A percentile compares a stretch with the other conserved stretches of the same genome.
Evolutionary conservation across 2,113 vertebrate genomes (phyloP).

Genomic region (Diphyllodes magnificus): DNA sequence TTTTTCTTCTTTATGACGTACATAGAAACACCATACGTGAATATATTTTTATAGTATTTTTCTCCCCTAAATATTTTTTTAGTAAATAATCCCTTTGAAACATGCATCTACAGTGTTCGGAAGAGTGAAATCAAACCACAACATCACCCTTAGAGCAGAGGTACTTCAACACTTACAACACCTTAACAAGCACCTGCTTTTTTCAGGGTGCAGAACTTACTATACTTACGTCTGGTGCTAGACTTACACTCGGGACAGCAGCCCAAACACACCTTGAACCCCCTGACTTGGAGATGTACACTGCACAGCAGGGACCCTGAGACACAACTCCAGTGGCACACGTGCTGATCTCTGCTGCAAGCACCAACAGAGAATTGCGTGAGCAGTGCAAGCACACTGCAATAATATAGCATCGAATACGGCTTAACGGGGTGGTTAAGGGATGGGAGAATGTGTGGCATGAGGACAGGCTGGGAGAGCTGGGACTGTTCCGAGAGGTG

Average conservation of each 20-base stretch:
- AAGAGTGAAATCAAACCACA: background rate
- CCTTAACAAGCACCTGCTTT: background rate
- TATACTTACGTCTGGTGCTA: background rate
- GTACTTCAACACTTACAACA: background rate
- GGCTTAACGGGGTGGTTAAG: background rate
- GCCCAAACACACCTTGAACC: background rate
- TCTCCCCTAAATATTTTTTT: background rate
- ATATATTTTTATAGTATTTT: background rate
- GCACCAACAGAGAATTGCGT: background rate
- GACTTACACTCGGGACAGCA: background rate
- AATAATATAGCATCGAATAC: rapidly evolving
- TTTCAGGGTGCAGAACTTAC: background rate
- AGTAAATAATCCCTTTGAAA: background rate
- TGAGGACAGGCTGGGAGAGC: background rate
- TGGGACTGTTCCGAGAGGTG: background rate
- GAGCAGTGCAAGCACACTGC: background rate
- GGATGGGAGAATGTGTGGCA: background rate
- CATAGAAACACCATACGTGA: background rate
- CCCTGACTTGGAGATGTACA: background rate
- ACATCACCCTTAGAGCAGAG: background rate
- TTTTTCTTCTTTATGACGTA: background rate
- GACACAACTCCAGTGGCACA: rapidly evolving
- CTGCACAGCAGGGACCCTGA: background rate
- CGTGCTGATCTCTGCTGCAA: background rate
- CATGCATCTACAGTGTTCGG: rapidly evolving